Conservation (phyloP, 2,797 vertebrate genomes). For the Dromococcyx pavoninus region DNA sequence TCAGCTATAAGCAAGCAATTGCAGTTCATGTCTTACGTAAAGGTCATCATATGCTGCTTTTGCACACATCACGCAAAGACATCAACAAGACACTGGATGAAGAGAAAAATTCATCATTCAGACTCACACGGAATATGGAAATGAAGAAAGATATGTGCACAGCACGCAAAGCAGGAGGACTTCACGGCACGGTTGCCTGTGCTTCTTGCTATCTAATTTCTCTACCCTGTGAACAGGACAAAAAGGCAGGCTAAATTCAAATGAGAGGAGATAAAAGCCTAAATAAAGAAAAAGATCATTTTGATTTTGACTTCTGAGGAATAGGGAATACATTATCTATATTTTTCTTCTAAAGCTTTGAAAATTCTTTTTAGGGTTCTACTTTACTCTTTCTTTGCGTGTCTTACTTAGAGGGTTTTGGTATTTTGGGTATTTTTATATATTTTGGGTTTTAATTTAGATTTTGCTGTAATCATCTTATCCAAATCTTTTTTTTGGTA, state of each 20-base stretch:
- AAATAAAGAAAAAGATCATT: neutral
- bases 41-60: neutral
- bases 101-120: neutral
- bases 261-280: neutral
- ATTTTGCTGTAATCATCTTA: neutral
- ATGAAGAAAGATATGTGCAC: neutral
- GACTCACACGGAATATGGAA: neutral
- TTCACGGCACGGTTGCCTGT: neutral
- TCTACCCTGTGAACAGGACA: neutral
- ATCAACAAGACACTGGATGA: neutral
- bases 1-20: neutral
- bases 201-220: neutral
- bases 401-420: accelerated
- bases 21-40: neutral
- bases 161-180: neutral
- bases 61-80: accelerated
- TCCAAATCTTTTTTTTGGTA: neutral
- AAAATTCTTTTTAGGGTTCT: neutral
- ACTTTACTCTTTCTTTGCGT: neutral
- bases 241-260: neutral
- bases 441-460: neutral
- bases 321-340: neutral
- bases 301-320: neutral
- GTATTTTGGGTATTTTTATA: neutral
- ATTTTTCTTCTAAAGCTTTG: neutral